Percentiles rank a stretch among this genome's conserved stretches.
phyloP scores from a whole-genome alignment of 1,140 invertebrate genomes.

The Periplaneta americana region DNA sequence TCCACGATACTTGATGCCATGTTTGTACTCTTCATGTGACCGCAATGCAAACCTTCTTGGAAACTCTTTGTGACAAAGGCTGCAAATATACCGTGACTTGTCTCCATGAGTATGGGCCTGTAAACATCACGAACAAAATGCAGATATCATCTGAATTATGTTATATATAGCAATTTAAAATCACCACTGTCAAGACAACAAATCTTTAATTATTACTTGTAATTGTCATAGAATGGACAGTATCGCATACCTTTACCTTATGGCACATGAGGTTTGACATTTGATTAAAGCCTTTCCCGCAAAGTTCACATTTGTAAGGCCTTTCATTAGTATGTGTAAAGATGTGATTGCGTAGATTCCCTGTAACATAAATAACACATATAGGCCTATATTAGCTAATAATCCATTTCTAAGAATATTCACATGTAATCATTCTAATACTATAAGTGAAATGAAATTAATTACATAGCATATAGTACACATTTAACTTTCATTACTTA shows the following conservation, averaged over 20 bases:
- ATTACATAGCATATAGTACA: too few relatives aligned
- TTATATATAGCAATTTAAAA: neutral
- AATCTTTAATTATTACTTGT: neutral
- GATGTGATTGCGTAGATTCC: slow-evolving; percentile 29
- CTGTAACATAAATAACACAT: too few relatives aligned
- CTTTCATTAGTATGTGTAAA: slow-evolving; percentile 30
- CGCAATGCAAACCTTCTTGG: slow-evolving; percentile 45
- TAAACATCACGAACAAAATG: slow-evolving; percentile 7
- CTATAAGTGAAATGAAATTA: too few relatives aligned
- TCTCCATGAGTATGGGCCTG: slow-evolving; percentile 45
- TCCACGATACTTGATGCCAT: slow-evolving; percentile 44
- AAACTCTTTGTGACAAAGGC: slow-evolving; percentile 49
- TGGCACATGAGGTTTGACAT: slow-evolving; percentile 76
- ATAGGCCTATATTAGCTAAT: too few relatives aligned
- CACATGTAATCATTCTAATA: too few relatives aligned
- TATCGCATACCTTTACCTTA: slow-evolving; percentile 54
- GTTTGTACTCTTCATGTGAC: slow-evolving; percentile 52
- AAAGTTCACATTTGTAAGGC: slow-evolving; percentile 56
- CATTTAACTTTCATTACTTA: too few relatives aligned
- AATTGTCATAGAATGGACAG: neutral
- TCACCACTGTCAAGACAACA: neutral
- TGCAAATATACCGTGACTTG: slow-evolving; percentile 48
- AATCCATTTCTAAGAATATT: too few relatives aligned
- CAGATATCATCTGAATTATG: neutral
- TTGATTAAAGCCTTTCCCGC: slow-evolving; percentile 73